Conservation (phyloP, 2,113 vertebrate genomes). For the Protomyctophum bolini region DNA sequence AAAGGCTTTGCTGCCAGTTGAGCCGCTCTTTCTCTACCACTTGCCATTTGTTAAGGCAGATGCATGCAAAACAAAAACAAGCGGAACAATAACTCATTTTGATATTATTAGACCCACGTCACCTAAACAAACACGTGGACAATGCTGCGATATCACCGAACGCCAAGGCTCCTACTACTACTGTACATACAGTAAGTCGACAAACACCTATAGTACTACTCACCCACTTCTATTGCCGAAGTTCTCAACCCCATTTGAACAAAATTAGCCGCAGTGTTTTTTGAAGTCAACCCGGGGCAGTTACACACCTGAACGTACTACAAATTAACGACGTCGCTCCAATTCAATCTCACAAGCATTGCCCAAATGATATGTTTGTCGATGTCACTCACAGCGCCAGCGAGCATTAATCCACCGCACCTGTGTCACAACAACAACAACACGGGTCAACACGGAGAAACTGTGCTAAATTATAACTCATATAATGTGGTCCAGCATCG, state of each 20-base stretch:
- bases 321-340: slow-evolving; percentile 8
- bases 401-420: not conserved
- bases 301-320: slow-evolving; percentile 12
- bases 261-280: slow-evolving; percentile 23
- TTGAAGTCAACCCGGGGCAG: slow-evolving; percentile 28
- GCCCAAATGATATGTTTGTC: not conserved
- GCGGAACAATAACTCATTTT: slow-evolving; percentile 12
- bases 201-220: slow-evolving; percentile 34
- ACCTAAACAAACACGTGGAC: too few species aligned
- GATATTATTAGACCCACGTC: not conserved
- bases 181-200: not conserved
- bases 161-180: too few species aligned
- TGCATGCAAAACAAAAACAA: not conserved
- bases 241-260: slow-evolving; percentile 55
- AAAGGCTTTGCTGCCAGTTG: slow-evolving; percentile 6
- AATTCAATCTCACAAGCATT: slow-evolving; percentile 5
- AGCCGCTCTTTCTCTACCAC: slow-evolving; percentile 40
- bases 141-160: not conserved
- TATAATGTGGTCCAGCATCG: too few species aligned
- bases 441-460: not conserved
- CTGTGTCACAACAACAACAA: not conserved
- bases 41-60: slow-evolving; percentile 22
- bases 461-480: not conserved
- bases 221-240: slow-evolving; percentile 58
- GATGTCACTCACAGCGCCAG: not conserved